These are phyloP conservation scores for Scylla paramamosain DNA, from an alignment of 1,140 invertebrate genomes.

Conservation along the genomic window DNA sequence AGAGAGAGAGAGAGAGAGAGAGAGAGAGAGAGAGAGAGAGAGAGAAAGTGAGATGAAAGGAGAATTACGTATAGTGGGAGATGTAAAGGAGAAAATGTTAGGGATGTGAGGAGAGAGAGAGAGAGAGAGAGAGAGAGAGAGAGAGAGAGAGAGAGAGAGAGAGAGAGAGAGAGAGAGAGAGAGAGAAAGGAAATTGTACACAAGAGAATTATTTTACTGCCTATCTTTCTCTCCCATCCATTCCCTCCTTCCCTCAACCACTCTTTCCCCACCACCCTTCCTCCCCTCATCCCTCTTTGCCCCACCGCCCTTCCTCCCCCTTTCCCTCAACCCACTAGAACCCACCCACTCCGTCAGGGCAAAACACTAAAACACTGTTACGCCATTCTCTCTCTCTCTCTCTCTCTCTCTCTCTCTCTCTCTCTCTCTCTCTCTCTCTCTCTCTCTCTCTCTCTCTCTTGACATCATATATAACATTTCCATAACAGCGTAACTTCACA, in stretches of 20 bases:
- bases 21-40: constrained; percentile 29
- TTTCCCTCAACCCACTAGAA: no score
- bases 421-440: no score
- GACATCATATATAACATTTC: not conserved
- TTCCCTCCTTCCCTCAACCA: no score
- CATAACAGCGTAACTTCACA: not conserved
- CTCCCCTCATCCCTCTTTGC: no score
- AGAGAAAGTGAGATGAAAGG: not conserved
- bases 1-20: constrained; percentile 44
- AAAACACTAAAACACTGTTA: no score
- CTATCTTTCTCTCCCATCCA: not conserved
- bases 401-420: no score
- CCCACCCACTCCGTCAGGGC: no score
- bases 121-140: not conserved
- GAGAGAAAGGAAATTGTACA: not conserved
- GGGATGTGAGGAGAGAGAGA: not conserved
- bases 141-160: not conserved
- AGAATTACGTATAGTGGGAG: not conserved
- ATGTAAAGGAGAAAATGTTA: not conserved
- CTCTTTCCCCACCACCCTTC: no score
- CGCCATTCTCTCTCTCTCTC: no score
- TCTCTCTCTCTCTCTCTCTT: no score
- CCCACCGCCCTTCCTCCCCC: no score
- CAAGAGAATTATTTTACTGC: not conserved
- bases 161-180: not conserved